These are phyloP conservation scores for Tiliacea aurago DNA, from an alignment of 2,888 invertebrate species.

Conservation along the genomic window DNA sequence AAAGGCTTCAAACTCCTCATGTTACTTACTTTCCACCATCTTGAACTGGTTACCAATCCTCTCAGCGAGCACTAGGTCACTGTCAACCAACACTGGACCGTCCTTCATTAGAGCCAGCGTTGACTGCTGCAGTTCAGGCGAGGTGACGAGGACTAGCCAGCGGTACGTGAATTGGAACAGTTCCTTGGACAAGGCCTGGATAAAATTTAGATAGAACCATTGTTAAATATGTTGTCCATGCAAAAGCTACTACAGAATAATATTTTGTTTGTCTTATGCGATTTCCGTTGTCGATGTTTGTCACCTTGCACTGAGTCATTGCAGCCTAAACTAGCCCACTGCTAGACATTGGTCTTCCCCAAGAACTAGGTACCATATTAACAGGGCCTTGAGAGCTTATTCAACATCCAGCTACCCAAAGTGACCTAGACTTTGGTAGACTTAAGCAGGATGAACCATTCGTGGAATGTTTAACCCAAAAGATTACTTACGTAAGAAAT, in stretches of 20 bases:
- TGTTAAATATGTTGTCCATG: no score
- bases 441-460: no score
- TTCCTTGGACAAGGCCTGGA: slow-evolving; percentile 68
- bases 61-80: slow-evolving; percentile 78
- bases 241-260: neutral
- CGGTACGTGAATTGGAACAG: slow-evolving; percentile 77
- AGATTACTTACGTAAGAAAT: slow-evolving; percentile 39
- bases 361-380: no score
- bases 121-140: slow-evolving; percentile 45
- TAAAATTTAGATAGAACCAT: slow-evolving; percentile 2
- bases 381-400: no score
- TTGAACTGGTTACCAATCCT: slow-evolving; percentile 60
- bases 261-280: no score
- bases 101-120: slow-evolving; percentile 58
- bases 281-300: no score
- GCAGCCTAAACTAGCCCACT: no score
- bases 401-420: no score
- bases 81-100: slow-evolving; percentile 72
- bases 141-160: slow-evolving; percentile 75
- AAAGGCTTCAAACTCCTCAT: no score
- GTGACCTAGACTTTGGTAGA: no score
- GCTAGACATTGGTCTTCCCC: no score
- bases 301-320: no score
- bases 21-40: slow-evolving; percentile 73
- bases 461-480: neutral